Evolutionary conservation across 2,888 invertebrate genomes (phyloP).

Genomic region (Steinernema carpocapsae): DNA sequence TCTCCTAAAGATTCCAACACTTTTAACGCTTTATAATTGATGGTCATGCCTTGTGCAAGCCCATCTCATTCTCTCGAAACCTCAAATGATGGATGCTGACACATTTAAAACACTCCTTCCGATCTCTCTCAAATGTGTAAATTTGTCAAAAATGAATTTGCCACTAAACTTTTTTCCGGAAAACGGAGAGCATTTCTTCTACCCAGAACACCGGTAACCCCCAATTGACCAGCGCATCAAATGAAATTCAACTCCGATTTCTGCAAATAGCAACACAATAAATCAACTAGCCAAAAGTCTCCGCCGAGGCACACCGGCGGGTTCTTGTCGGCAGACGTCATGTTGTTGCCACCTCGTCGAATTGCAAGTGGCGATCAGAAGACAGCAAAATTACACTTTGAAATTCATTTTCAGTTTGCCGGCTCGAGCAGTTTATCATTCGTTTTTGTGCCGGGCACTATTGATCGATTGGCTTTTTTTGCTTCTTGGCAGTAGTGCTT

Average conservation of each 20-base stretch:
- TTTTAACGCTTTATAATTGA: no score
- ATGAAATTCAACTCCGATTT: no score
- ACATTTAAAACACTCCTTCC: not conserved
- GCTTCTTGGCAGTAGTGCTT: not conserved
- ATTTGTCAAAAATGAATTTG: not conserved
- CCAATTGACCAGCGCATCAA: no score
- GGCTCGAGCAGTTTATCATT: not conserved
- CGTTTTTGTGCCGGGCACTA: conserved; percentile 8
- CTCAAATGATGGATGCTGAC: not conserved
- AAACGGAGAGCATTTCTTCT: no score
- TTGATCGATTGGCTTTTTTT: conserved; percentile 9
- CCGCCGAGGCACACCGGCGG: no score
- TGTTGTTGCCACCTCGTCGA: conserved; percentile 30
- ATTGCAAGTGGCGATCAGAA: not conserved
- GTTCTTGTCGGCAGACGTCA: not conserved
- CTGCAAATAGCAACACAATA: not conserved
- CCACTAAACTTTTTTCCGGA: no score
- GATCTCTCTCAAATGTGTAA: not conserved
- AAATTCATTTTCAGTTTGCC: not conserved
- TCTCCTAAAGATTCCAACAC: no score
- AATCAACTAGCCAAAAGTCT: not conserved
- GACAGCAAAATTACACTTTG: not conserved
- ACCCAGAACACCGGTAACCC: no score
- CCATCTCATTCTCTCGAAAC: conserved; percentile 1
- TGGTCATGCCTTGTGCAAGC: no score